phyloP scores from a whole-genome alignment of 2,797 vertebrate species.

The Tauraco hartlaubi region DNA sequence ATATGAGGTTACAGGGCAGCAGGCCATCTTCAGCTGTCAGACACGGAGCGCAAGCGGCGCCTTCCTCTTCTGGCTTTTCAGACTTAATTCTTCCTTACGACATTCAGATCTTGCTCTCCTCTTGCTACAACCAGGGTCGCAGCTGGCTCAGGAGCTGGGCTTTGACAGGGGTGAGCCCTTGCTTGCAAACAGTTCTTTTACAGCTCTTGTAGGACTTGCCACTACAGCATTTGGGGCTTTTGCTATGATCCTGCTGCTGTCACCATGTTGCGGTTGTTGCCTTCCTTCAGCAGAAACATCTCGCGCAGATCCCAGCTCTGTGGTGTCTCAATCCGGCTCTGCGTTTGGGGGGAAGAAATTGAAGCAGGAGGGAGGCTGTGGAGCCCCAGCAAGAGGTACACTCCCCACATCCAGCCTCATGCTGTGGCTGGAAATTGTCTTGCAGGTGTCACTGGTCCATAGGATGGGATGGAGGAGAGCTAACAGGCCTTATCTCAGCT shows the following conservation, averaged over 20 bases:
- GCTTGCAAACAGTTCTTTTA: not conserved
- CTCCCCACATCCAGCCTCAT: not conserved
- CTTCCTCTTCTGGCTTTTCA: not conserved
- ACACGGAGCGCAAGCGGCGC: not conserved
- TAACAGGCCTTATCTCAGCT: not conserved
- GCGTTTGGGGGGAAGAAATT: not conserved
- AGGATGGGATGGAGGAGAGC: not conserved
- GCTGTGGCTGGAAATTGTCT: not conserved
- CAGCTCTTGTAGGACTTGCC: not conserved
- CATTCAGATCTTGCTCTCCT: not conserved
- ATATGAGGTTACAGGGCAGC: not conserved
- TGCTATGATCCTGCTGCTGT: not conserved
- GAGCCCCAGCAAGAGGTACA: not conserved
- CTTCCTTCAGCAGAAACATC: not conserved
- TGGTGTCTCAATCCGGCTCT: not conserved
- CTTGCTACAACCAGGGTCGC: not conserved
- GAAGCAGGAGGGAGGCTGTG: not conserved
- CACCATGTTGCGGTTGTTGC: not conserved
- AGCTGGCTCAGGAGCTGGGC: not conserved
- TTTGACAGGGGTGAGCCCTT: not conserved
- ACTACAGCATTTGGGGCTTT: not conserved
- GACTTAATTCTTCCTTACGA: not conserved
- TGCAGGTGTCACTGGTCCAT: not conserved
- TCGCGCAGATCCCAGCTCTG: not conserved
- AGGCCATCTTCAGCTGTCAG: not conserved